Evolutionary conservation across 2,113 vertebrate genomes (phyloP).

Genomic region (Chascanopsetta lugubris): DNA sequence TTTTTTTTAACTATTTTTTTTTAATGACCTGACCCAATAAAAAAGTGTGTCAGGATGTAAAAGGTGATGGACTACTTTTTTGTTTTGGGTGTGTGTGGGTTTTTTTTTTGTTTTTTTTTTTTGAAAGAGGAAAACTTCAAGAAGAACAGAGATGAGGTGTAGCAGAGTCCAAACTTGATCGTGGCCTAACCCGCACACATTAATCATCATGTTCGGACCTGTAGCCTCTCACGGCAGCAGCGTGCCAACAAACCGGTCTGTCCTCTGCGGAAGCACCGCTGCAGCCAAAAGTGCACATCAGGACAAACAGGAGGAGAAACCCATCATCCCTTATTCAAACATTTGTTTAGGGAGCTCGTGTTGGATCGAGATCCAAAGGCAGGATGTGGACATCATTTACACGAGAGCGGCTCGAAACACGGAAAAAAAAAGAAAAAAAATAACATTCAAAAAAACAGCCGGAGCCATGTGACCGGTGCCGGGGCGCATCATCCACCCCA

Average conservation of each 20-base stretch:
- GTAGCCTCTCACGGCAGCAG: constrained; percentile 63
- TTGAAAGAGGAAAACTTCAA: too few relatives aligned
- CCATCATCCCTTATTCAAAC: constrained; percentile 21
- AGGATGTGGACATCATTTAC: background rate
- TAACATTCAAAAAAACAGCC: too few relatives aligned
- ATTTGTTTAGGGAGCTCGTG: background rate
- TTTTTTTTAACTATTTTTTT: too few relatives aligned
- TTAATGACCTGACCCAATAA: background rate
- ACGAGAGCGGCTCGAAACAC: too few relatives aligned
- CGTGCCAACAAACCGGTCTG: constrained; percentile 72
- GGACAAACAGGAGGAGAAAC: constrained; percentile 34
- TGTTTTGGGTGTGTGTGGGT: too few relatives aligned
- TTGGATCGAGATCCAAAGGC: background rate
- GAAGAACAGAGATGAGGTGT: background rate
- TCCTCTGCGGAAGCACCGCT: constrained; percentile 48
- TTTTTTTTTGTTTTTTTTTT: too few relatives aligned
- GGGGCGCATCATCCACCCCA: constrained; percentile 8
- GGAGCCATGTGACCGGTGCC: background rate
- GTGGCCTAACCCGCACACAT: constrained; percentile 45
- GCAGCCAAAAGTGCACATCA: constrained; percentile 37
- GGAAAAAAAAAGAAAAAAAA: too few relatives aligned
- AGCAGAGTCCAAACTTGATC: constrained; percentile 44
- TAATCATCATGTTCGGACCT: constrained; percentile 75
- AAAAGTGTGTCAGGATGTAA: background rate
- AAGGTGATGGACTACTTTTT: background rate